Evolutionary conservation across 2,888 invertebrate genomes (phyloP).

Genomic region (Nipponacmea schrenckii): DNA sequence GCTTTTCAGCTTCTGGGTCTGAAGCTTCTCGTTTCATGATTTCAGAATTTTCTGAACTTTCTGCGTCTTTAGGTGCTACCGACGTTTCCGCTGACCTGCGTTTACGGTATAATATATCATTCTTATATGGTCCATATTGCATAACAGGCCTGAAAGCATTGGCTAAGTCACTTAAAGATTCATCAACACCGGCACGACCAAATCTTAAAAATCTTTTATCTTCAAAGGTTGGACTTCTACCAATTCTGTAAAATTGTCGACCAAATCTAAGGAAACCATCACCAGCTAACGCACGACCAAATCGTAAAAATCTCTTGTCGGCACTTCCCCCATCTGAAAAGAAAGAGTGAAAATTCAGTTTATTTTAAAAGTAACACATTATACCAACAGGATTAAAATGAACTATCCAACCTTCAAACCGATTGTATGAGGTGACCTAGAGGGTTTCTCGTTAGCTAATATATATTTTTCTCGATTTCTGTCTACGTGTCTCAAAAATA

Average conservation of each 20-base stretch:
- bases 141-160: slow-evolving; percentile 15
- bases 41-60: slow-evolving; percentile 32
- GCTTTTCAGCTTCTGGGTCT: slow-evolving; percentile 35
- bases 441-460: no score
- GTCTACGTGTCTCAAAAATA: no score
- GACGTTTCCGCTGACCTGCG: slow-evolving; percentile 22
- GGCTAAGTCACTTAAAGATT: slow-evolving; percentile 10
- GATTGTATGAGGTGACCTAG: no score
- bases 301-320: slow-evolving; percentile 51
- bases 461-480: no score
- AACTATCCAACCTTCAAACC: no score
- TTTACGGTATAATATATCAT: slow-evolving; percentile 20
- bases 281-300: slow-evolving; percentile 44
- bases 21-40: slow-evolving; percentile 37
- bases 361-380: no score
- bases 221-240: slow-evolving; percentile 30
- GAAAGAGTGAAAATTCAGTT: not conserved
- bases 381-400: no score
- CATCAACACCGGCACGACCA: slow-evolving; percentile 34
- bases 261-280: slow-evolving; percentile 46
- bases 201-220: slow-evolving; percentile 53
- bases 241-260: slow-evolving; percentile 37
- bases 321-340: slow-evolving; percentile 5
- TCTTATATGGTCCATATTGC: slow-evolving; percentile 6
- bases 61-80: slow-evolving; percentile 14